Conservation (phyloP, 2,113 vertebrate species). For the Pithys albifrons region DNA sequence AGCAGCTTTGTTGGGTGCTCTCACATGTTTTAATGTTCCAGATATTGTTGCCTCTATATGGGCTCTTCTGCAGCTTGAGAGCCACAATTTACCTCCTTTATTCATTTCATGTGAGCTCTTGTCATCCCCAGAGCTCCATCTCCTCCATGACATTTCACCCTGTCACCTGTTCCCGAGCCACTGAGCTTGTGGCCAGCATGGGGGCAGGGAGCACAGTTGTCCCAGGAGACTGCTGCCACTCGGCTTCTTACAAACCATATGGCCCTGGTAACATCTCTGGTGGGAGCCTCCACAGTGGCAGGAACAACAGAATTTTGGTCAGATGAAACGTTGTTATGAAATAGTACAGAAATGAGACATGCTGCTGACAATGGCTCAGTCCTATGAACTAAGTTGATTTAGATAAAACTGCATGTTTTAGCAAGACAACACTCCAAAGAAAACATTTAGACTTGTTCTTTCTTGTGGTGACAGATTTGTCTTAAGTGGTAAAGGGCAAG, state of each 20-base stretch:
- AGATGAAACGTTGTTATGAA: not conserved
- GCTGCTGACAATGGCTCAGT: fast-evolving
- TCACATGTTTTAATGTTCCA: fast-evolving
- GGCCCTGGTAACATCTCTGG: not conserved
- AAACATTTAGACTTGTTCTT: not conserved
- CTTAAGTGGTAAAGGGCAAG: not conserved
- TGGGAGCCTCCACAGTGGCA: not conserved
- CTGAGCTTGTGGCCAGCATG: fast-evolving
- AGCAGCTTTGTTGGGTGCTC: not conserved
- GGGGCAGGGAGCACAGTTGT: not conserved
- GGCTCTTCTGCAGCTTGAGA: not conserved
- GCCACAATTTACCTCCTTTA: not conserved
- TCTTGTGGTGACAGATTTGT: not conserved
- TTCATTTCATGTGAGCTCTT: not conserved
- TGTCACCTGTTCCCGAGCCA: not conserved
- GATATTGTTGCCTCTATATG: fast-evolving
- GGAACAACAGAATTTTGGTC: not conserved
- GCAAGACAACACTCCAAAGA: not conserved
- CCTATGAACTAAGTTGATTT: not conserved
- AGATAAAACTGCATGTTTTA: not conserved
- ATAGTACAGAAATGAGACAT: not conserved
- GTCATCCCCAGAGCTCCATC: not conserved
- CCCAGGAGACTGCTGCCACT: not conserved
- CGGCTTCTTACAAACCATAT: not conserved
- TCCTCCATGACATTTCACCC: not conserved